A percentile compares a stretch with the other conserved stretches of the same genome.
These are phyloP conservation scores for Hedya salicella DNA, from an alignment of 2,888 invertebrate genomes.

Conservation along the genomic window DNA sequence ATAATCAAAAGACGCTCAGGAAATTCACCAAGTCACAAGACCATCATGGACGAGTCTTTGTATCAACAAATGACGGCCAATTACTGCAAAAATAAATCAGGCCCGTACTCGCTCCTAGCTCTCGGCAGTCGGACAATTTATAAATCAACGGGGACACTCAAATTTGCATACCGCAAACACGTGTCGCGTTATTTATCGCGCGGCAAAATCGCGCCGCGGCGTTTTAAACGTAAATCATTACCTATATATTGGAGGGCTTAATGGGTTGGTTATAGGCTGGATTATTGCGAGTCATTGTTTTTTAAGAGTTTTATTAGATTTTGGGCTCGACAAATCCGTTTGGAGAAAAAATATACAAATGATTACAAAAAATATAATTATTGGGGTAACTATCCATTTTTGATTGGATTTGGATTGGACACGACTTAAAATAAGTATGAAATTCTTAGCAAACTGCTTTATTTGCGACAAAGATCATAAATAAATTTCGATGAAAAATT, in stretches of 20 bases:
- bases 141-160: slow-evolving; percentile 48
- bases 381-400: no score
- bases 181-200: slow-evolving; percentile 63
- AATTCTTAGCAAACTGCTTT: no score
- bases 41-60: no score
- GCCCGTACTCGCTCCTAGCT: slow-evolving; percentile 6
- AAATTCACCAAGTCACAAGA: no score
- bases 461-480: no score
- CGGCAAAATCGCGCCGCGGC: slow-evolving; percentile 61
- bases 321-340: neutral
- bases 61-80: neutral
- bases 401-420: no score
- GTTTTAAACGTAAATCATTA: slow-evolving; percentile 24
- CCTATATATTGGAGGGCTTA: slow-evolving; percentile 26
- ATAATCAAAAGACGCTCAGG: no score
- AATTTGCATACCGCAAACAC: slow-evolving; percentile 47
- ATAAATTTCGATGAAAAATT: no score
- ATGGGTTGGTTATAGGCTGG: slow-evolving; percentile 18
- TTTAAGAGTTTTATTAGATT: slow-evolving; percentile 14
- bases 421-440: no score
- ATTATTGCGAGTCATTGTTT: slow-evolving; percentile 26
- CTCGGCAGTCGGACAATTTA: slow-evolving; percentile 35
- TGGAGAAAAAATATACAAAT: neutral
- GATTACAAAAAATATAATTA: no score
- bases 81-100: neutral